Evolutionary conservation across 64 coral and sea anemone species (phyloP), one percentile per base, ranked within the genome.

Genomic region (Acropora tenuis): DNA sequence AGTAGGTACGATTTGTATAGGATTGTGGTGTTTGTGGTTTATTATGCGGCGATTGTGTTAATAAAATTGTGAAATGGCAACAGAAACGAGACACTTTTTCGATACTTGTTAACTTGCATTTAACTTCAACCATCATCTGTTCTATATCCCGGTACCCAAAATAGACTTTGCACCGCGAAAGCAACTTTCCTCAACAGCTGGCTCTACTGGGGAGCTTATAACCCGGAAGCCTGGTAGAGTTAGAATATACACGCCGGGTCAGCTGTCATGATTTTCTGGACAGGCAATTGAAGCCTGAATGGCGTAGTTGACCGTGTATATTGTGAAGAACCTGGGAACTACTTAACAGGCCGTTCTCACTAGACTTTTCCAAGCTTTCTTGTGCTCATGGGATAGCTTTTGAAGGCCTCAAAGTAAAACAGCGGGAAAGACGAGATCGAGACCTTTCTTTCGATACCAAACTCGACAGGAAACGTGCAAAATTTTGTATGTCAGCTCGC

Each of bases 201-300:
- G 30, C 30, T 30, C 30, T 30, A 30, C 30, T 30, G 30, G 0
- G 30, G 30, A 30, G 30, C 30, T 30, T 30, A 30, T 30, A 30
- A 30, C 30, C 30, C 30, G 30, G 30, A 30, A 30, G 30, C 30
- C 30, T 30, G 30, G 30, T 30, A 30, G 30, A 30, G 30, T 30
- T 30, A 30, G 30, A 30, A 30, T 30, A 30, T 30, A 30, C 52
- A 55, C 52, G 47, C 44, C 74, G 83, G 75, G 74, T 88, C 80
- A 88, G 91, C 69, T 63, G 84, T 87, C 76, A 4, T 11, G 61
- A 93, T 47, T 72, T 87, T 88, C 84, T 17, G 65, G 61, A 88
- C 91, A 93, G 60, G 65, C 74, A 75, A 93, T 49, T 93, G 84
- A 93, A 84, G 91, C 84, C 77, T 73, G 15, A 93, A 88, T 88